Conservation (phyloP, 2,888 invertebrate species). For the Hirtodrosophila histrioides region DNA sequence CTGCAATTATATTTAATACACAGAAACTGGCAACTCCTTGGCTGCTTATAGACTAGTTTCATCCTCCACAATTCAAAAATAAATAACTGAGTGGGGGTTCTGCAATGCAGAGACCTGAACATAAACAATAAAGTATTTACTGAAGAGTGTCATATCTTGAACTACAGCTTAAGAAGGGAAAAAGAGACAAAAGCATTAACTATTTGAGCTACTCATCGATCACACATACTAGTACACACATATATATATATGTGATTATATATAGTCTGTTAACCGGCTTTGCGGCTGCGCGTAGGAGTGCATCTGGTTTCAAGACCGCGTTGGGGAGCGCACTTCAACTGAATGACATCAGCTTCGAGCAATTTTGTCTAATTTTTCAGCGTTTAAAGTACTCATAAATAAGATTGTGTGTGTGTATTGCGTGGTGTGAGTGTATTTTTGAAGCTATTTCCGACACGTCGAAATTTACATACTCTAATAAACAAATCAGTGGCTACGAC, state of each 20-base stretch:
- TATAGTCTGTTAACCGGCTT: conserved; percentile 59
- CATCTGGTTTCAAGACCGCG: conserved; percentile 67
- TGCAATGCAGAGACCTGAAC: conserved; percentile 10
- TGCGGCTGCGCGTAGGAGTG: conserved; percentile 71
- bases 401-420: conserved; percentile 1
- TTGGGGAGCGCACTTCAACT: conserved; percentile 47
- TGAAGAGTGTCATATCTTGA: background rate
- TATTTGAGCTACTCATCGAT: conserved; percentile 29
- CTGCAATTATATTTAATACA: too few relatives aligned
- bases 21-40: too few relatives aligned
- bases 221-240: background rate
- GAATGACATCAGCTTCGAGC: conserved; percentile 57
- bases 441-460: conserved; percentile 15
- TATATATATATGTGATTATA: background rate
- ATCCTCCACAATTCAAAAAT: conserved; percentile 14
- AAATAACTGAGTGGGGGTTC: conserved; percentile 2
- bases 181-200: conserved; percentile 22
- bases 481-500: conserved; percentile 12
- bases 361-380: conserved; percentile 47
- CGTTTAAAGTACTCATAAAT: conserved; percentile 34
- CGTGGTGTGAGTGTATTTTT: conserved; percentile 7
- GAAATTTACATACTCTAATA: conserved; percentile 26
- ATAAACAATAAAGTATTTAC: conserved; percentile 10
- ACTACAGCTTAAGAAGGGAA: conserved; percentile 1
- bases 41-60: conserved; percentile 10